These are phyloP conservation scores for Phalacrocorax aristotelis DNA, from an alignment of 2,113 vertebrate species.

Conservation along the genomic window DNA sequence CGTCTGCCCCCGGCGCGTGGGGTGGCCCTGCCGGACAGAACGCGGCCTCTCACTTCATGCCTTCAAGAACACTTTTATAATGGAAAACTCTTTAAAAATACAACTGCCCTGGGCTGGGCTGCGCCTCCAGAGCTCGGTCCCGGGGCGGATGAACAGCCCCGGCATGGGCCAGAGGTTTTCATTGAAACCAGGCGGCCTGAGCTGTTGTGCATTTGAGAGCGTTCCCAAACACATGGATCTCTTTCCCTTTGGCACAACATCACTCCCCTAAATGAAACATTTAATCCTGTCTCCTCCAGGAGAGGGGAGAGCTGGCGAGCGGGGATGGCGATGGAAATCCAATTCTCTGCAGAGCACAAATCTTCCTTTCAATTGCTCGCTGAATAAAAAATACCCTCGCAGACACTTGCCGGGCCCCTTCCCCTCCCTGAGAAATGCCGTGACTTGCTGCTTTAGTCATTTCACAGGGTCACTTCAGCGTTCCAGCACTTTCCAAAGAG, in stretches of 20 bases:
- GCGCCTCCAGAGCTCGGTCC: neutral
- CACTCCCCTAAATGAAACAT: neutral
- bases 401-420: neutral
- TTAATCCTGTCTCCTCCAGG: neutral
- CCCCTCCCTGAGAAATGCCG: rapidly evolving
- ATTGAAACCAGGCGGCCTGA: neutral
- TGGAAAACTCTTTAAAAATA: neutral
- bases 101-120: neutral
- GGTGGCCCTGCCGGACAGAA: neutral
- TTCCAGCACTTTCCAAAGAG: neutral
- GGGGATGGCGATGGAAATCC: neutral
- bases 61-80: neutral
- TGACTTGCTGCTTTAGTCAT: neutral
- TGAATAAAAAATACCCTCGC: neutral
- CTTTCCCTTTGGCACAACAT: neutral
- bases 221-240: neutral
- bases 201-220: neutral
- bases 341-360: neutral
- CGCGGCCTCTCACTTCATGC: neutral
- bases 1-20: too few relatives aligned
- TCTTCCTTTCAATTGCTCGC: neutral
- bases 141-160: neutral
- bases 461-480: neutral
- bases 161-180: neutral
- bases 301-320: neutral